phyloP scores from a whole-genome alignment of 2,797 vertebrate species.

The Xenops minutus region DNA sequence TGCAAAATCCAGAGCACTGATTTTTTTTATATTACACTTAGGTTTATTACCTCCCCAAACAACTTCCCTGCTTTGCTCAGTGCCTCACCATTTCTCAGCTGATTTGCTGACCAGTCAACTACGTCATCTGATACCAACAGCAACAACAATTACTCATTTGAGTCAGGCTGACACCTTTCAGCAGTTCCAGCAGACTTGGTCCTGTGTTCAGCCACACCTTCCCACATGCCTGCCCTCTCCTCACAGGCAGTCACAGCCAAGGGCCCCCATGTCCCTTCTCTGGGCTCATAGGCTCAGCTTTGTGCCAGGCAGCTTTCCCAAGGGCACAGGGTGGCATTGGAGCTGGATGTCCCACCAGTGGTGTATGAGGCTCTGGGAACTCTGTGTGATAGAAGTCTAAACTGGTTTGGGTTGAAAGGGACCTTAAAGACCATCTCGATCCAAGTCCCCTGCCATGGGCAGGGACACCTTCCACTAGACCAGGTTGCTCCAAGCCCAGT shows the following conservation, averaged over 20 bases:
- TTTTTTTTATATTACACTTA: not conserved
- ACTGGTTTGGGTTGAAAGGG: not conserved
- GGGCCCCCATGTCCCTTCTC: fast-evolving
- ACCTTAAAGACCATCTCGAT: not conserved
- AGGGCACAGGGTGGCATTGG: fast-evolving
- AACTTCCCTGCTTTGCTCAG: not conserved
- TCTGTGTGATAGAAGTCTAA: not conserved
- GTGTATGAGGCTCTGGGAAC: not conserved
- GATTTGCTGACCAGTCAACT: not conserved
- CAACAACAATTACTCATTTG: not conserved
- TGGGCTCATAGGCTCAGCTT: fast-evolving
- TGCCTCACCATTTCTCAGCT: not conserved
- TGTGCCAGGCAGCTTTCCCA: not conserved
- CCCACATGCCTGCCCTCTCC: not conserved
- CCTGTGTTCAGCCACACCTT: not conserved
- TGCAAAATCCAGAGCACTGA: not conserved
- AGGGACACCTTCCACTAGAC: not conserved
- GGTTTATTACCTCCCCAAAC: not conserved
- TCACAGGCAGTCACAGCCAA: not conserved
- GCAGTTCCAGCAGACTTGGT: not conserved
- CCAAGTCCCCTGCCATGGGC: not conserved
- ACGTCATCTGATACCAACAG: not conserved
- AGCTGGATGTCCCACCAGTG: fast-evolving
- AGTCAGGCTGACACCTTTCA: not conserved
- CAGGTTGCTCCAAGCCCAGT: not conserved